Conservation (phyloP, 2,888 invertebrate species). For the Erebia palarica region DNA sequence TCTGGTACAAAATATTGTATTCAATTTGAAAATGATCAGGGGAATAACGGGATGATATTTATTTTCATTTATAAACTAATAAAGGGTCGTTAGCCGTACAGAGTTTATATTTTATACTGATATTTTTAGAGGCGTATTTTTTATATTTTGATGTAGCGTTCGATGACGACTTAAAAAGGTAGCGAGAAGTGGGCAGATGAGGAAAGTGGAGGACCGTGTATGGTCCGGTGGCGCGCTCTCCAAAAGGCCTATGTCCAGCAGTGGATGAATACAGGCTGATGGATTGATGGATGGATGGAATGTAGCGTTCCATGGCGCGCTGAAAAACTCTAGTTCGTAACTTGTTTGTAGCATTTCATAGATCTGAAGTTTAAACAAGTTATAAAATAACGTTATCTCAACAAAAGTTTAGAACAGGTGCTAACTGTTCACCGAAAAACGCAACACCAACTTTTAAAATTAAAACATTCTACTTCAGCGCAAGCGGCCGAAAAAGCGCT, state of each 20-base stretch:
- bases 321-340: no score
- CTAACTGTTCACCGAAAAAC: neutral
- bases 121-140: no score
- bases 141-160: no score
- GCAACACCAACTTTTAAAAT: conserved; percentile 16
- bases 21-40: conserved; percentile 1
- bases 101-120: neutral
- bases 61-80: neutral
- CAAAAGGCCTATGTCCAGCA: no score
- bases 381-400: neutral
- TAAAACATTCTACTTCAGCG: conserved; percentile 14
- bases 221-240: no score
- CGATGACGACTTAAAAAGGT: no score
- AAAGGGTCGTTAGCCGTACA: neutral
- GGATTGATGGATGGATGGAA: no score
- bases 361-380: neutral
- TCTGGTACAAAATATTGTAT: conserved; percentile 8
- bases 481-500: conserved; percentile 9
- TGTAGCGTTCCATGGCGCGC: no score
- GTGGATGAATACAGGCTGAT: no score
- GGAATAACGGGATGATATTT: neutral
- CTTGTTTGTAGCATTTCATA: no score
- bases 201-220: no score
- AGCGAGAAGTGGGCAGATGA: no score
- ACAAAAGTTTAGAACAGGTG: neutral